Evolutionary conservation across 1,140 invertebrate genomes (phyloP), one percentile per base, ranked within the genome.

Genomic region (Chironomus striatipennis): DNA sequence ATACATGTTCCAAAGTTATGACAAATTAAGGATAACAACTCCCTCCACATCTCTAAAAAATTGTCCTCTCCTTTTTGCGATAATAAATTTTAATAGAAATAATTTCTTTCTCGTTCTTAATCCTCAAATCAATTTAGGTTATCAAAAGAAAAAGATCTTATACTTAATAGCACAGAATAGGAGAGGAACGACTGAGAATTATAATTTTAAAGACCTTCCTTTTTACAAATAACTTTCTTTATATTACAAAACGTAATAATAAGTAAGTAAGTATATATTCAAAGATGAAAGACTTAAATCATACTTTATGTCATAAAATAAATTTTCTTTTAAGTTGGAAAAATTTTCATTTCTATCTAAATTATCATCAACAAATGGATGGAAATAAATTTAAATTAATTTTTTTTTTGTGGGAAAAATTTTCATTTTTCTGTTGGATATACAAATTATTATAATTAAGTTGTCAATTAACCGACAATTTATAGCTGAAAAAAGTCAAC

Each of bases 51-150:
- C 24, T n/a, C 24, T 34, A 34, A 34, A 34, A 34, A 34, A 34
- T 34, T 34, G 24, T 34, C 24, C 24, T 34, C 24, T 34, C 5
- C 5, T 2, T 34, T 34, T 34, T 34, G 24, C 24, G 24, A 34
- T 34, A 34, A 34, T 34, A 34, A 34, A 34, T 34, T 57, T 57
- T 57, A 57, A 57, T 57, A 57, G 47, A 57, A 57, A 57, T 57
- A 34, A 34, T 34, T 34, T 34, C 24, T 34, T 57, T 57, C n/a
- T 57, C 47, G 12, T 57, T 57, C 47, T 57, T 57, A 57, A 57
- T 57, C 47, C 47, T 57, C 47, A 57, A 57, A 57, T 57, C 47
- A 57, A 57, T 57, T 57, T 57, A n/a, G 24, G 12, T 57, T 57
- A 57, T 57, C 47, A 57, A 57, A 34, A 57, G 47, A 57, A 57